Base-by-base conservation (phyloP, 2,888 invertebrate genomes). In the Galerucella calmariensis region DNA sequence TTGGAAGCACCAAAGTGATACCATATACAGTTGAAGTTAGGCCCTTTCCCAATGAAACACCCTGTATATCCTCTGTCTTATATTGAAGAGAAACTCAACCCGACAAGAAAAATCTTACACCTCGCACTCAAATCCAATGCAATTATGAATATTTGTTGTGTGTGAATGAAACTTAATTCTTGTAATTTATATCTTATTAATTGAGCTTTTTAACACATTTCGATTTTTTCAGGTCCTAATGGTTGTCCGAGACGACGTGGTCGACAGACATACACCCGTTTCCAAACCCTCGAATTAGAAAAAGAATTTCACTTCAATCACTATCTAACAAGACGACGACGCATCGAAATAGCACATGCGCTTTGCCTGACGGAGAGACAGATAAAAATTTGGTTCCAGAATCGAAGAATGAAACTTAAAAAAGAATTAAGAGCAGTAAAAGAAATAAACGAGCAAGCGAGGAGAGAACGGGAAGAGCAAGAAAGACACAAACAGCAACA, bases 301-400 rank as follows among this genome's bases (percentile, higher is more conserved):
- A 98, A 98, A 89, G 98, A 98, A 91, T 98, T 98, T 90, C 97
- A 98, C 87, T 97, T 97, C 90, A 98, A 98, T 90, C 97, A 97
- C 87, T 98, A 98, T 89, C 91, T 98, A 88, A 98, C 98, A 83
- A 92, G 98, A 87, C 92, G 98, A 87, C 93, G 98, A 88, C 92
- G 98, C 90, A 97, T 98, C 89, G 98, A 98, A 89, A 98, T 98
- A 83, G 97, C 98, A 63, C 97, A 98, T 88, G 96, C 97, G 73
- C 93, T 98, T 76, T 97, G 97, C 88, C 92, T 98, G 84, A 97
- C 97, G 83, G 98, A 98, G 89, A 91, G 98, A 85, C 98, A 98
- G 90, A 98, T 97, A 86, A 97, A 97, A 90, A 97, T 97, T 88
- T 96, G 96, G 96, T 97, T 98, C 90, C 97, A 98, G 88, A 98